Conservation (phyloP, 2,113 vertebrate genomes). For the Cephalopterus ornatus region DNA sequence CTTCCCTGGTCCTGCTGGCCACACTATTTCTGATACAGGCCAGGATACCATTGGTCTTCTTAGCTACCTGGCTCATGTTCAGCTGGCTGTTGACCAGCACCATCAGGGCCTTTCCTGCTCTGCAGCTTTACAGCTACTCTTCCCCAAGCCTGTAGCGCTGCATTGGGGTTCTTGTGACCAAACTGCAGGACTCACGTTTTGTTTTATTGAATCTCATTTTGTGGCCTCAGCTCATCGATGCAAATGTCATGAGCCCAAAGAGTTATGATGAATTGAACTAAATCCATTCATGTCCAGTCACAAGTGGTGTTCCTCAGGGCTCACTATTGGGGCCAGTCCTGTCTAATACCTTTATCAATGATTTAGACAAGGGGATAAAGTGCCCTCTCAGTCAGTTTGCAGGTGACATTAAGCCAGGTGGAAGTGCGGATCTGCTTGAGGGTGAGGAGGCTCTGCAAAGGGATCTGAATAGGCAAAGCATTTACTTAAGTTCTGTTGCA, state of each 20-base stretch:
- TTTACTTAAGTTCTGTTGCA: background rate
- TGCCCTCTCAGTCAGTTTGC: too few species aligned
- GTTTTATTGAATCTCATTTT: background rate
- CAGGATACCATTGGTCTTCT: background rate
- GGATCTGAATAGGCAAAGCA: background rate
- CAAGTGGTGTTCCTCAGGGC: background rate
- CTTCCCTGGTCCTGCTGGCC: background rate
- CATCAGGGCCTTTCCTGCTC: background rate
- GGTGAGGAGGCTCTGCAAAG: background rate
- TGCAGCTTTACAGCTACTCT: background rate
- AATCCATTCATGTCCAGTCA: background rate
- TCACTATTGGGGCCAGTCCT: background rate
- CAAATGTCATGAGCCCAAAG: background rate
- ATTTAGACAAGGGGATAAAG: background rate
- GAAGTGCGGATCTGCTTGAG: background rate
- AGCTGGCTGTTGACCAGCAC: background rate
- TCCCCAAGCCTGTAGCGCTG: too few species aligned
- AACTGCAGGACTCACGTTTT: background rate
- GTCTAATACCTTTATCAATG: background rate
- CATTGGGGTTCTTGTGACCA: background rate
- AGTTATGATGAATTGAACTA: fast-evolving
- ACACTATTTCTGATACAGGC: background rate
- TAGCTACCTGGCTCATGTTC: background rate
- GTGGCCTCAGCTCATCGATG: background rate
- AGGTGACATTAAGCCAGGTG: background rate